Evolutionary conservation across 1,140 invertebrate species (phyloP).

Genomic region (Macrotrachela quadricornifera): DNA sequence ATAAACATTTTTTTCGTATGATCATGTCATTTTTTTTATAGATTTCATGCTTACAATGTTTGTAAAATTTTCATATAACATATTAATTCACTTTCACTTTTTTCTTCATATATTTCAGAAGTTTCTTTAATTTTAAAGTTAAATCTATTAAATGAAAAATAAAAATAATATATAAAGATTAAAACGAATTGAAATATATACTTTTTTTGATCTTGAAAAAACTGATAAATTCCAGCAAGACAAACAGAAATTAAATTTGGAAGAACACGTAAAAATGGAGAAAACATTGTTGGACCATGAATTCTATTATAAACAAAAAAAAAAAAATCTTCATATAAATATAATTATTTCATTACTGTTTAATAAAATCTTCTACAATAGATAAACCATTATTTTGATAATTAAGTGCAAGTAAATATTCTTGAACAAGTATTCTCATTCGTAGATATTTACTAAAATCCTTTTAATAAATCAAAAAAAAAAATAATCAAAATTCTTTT

Average conservation of each 20-base stretch:
- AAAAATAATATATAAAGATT: neutral
- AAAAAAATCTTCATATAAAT: too few species aligned
- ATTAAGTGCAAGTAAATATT: slow-evolving; percentile 52
- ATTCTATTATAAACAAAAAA: slow-evolving; percentile 35
- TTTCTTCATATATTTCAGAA: neutral
- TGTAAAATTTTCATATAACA: slow-evolving; percentile 10
- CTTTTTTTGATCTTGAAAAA: slow-evolving; percentile 33
- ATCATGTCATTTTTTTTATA: too few species aligned
- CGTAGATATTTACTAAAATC: slow-evolving; percentile 56
- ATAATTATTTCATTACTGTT: too few species aligned
- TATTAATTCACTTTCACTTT: slow-evolving; percentile 8
- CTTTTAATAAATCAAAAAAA: too few species aligned
- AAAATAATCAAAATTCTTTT: too few species aligned
- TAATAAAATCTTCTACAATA: slow-evolving; percentile 48
- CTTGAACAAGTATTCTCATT: slow-evolving; percentile 52
- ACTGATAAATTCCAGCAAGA: slow-evolving; percentile 42
- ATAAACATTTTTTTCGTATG: too few species aligned
- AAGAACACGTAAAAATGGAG: slow-evolving; percentile 57
- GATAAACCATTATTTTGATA: slow-evolving; percentile 49
- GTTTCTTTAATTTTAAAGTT: too few species aligned
- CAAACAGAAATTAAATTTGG: slow-evolving; percentile 61
- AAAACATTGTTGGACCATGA: slow-evolving; percentile 49
- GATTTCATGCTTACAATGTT: slow-evolving; percentile 8
- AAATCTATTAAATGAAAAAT: too few species aligned
- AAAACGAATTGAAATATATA: slow-evolving; percentile 12